Evolutionary conservation across 2,113 vertebrate genomes (phyloP).

Genomic region (Odontesthes bonariensis): DNA sequence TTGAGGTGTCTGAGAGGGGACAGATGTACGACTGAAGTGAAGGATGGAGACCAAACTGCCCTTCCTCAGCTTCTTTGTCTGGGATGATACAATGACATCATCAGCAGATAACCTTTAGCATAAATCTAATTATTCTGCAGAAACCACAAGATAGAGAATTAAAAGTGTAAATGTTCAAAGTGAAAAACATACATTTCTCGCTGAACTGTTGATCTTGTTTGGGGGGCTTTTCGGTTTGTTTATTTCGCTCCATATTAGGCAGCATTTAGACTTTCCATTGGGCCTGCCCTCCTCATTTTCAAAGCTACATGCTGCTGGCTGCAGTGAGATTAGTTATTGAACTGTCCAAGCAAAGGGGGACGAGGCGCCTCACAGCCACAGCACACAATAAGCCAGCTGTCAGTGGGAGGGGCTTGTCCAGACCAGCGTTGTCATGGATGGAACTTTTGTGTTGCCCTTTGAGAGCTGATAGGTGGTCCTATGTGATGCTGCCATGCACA

Average conservation of each 20-base stretch:
- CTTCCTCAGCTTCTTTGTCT: constrained; percentile 30
- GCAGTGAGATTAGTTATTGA: constrained; percentile 83
- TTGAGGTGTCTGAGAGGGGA: constrained; percentile 32
- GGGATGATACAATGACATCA: constrained; percentile 18
- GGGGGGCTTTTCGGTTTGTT: not conserved
- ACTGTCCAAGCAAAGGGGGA: constrained; percentile 74
- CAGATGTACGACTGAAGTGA: constrained; percentile 41
- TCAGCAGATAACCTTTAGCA: constrained; percentile 51
- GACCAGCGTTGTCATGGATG: constrained; percentile 66
- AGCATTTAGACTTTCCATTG: constrained; percentile 61
- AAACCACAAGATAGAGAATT: not conserved
- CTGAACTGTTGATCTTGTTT: not conserved
- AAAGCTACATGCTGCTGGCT: constrained; percentile 68
- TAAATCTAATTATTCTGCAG: constrained; percentile 22
- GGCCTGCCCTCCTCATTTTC: constrained; percentile 62
- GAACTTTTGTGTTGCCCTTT: constrained; percentile 60
- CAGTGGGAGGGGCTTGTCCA: constrained; percentile 71
- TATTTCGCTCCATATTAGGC: not conserved
- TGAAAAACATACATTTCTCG: no score
- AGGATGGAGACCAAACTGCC: constrained; percentile 20
- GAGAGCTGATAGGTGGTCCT: constrained; percentile 51
- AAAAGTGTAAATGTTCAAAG: no score
- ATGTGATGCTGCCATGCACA: constrained; percentile 23
- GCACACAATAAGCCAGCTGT: constrained; percentile 81
- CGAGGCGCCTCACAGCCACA: constrained; percentile 73